Base-by-base conservation (phyloP, 2,797 vertebrate genomes). In the Botia kubotai region DNA sequence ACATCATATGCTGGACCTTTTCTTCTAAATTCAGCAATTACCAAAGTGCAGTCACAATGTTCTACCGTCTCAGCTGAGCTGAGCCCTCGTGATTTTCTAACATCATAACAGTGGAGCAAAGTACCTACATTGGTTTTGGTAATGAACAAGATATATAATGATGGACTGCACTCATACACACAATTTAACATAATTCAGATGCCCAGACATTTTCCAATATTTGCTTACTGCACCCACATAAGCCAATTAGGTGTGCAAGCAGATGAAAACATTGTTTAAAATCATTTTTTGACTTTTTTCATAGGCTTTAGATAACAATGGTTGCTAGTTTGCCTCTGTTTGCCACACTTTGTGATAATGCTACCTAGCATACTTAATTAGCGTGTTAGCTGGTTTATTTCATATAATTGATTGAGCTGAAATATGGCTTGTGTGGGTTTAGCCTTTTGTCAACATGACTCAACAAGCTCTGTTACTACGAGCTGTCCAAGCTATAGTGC, bases 1-100 rank as follows among this genome's bases (percentile, higher is more conserved):
- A 74, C 71, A 84, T 82, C 87, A 72, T 84, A 86, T 75, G 72
- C 77, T 65, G 75, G 76, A 86, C 88, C 89, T 89, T 21, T 87
- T 77, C 88, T 82, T 85, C 72, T 52, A 39, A 67, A 26, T 66
- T 50, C n/a, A 29, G 36, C 39, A 10, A 52, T 43, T 55, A 46
- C 50, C n/a, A 36, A 75, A 65, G 23, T 10, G 6, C 53, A 2
- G 6, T 0, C 23, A 63, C 39, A 66, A 46, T 14, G 63, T 46
- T 26, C 33, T 39, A 46, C 39, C 39, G 39, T 63, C 19, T 73
- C 53, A 4, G 50, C 14, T 53, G 14, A 53, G 50, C 17, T 16
- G 2, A 73, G 53, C 3, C 36, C 33, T 55, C 0, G 3, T 57
- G 46, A 26, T 57, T 55, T 26, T 17, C 62, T 16, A 63, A 33